Evolutionary conservation across 1,140 invertebrate genomes (phyloP).

Genomic region (Pachypeltis micranthus): DNA sequence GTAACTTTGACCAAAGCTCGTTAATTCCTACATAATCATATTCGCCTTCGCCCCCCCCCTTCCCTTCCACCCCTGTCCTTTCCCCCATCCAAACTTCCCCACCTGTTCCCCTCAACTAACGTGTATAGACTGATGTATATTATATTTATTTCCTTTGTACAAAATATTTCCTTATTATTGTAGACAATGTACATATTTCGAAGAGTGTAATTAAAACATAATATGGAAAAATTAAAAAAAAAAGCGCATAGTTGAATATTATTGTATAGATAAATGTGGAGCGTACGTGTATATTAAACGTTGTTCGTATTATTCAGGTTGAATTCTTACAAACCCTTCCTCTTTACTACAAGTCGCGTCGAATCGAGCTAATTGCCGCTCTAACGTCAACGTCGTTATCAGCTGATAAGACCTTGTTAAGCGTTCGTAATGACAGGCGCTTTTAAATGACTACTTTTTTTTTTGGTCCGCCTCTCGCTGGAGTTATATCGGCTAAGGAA

Average conservation of each 20-base stretch:
- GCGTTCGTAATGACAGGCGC: too few relatives aligned
- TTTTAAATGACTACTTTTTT: too few relatives aligned
- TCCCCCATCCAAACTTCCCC: too few relatives aligned
- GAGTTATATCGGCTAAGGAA: too few relatives aligned
- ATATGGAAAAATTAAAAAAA: too few relatives aligned
- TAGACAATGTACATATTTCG: slow-evolving; percentile 5
- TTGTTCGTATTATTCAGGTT: slow-evolving; percentile 11
- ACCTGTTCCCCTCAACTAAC: not conserved
- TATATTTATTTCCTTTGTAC: slow-evolving; percentile 14
- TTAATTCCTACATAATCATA: not conserved
- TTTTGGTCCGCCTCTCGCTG: too few relatives aligned
- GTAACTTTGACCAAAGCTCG: slow-evolving; percentile 3
- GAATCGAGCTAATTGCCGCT: too few relatives aligned
- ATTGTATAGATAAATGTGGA: slow-evolving; percentile 22
- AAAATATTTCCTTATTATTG: slow-evolving; percentile 8
- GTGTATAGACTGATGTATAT: slow-evolving; percentile 15
- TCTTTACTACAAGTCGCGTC: too few relatives aligned
- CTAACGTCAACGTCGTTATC: too few relatives aligned
- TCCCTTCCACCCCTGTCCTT: too few relatives aligned
- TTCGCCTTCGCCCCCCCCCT: not conserved
- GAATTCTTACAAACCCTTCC: too few relatives aligned
- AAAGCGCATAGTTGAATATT: slow-evolving; percentile 10
- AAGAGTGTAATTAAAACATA: slow-evolving; percentile 8
- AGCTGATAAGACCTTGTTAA: too few relatives aligned
- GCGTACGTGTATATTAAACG: slow-evolving; percentile 22